Evolutionary conservation across 2,797 vertebrate genomes (phyloP).

Genomic region (Anguilla obscura): DNA sequence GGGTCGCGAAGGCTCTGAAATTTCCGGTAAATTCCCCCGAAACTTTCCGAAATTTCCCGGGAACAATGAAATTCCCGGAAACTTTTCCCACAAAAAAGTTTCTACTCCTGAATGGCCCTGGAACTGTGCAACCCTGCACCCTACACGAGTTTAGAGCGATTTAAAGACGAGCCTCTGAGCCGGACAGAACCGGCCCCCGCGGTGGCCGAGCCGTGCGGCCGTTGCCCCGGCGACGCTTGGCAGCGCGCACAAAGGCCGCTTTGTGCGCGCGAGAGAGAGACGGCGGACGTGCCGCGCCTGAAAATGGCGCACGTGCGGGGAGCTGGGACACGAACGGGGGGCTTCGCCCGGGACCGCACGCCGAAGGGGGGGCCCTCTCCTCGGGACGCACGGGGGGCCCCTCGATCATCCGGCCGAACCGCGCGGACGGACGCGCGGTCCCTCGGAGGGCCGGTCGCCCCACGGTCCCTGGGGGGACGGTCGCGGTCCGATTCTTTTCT

Average conservation of each 20-base stretch:
- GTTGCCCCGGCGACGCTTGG: neutral
- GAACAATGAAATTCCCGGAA: no score
- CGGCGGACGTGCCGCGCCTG: neutral
- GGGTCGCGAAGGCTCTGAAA: no score
- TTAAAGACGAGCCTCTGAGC: neutral
- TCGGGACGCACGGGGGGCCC: no score
- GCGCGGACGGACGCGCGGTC: neutral
- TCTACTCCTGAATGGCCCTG: no score
- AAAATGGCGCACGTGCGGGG: neutral
- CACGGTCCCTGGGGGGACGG: neutral
- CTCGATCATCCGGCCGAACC: neutral
- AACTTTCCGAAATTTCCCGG: no score
- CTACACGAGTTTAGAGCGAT: conserved; percentile 49
- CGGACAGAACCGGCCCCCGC: neutral
- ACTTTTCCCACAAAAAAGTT: no score
- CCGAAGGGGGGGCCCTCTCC: no score
- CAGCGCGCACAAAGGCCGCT: neutral
- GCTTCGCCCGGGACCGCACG: no score
- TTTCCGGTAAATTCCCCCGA: no score
- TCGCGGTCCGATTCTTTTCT: neutral
- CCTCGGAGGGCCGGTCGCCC: no score
- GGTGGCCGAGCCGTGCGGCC: neutral
- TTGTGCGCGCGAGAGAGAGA: conserved; percentile 18
- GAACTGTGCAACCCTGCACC: no score
- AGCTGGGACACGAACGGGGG: neutral